These are phyloP conservation scores for Erebia ligea DNA, from an alignment of 2,888 invertebrate genomes.

Conservation along the genomic window DNA sequence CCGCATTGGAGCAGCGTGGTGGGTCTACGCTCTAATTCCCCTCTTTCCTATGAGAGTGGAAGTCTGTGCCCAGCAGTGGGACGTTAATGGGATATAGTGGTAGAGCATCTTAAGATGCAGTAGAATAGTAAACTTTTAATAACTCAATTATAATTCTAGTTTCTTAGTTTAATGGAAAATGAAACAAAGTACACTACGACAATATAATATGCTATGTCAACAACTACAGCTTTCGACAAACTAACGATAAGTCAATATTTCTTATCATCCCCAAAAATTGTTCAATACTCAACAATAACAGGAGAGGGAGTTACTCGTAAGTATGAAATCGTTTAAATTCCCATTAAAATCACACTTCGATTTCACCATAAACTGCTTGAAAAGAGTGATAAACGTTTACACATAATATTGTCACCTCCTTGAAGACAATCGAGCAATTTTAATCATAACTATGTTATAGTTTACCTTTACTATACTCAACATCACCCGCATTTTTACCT, in stretches of 20 bases:
- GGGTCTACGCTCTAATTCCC: too few relatives aligned
- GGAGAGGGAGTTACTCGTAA: conserved; percentile 44
- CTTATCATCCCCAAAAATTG: background rate
- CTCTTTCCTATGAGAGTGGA: too few relatives aligned
- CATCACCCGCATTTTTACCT: conserved; percentile 13
- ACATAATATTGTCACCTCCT: conserved; percentile 78
- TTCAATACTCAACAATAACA: background rate
- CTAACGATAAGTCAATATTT: background rate
- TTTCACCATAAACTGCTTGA: conserved; percentile 78
- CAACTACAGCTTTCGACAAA: too few relatives aligned
- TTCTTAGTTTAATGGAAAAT: too few relatives aligned
- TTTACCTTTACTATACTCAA: conserved; percentile 13
- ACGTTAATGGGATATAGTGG: too few relatives aligned
- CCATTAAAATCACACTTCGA: conserved; percentile 60
- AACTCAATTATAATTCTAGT: too few relatives aligned
- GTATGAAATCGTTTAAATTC: conserved; percentile 71
- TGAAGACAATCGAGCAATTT: conserved; percentile 74
- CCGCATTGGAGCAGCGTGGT: too few relatives aligned
- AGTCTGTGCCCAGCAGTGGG: too few relatives aligned
- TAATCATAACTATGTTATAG: conserved; percentile 46
- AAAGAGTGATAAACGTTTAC: conserved; percentile 66
- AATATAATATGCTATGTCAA: too few relatives aligned
- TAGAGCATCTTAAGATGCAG: too few relatives aligned
- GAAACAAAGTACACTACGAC: too few relatives aligned
- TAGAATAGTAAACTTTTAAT: too few relatives aligned